Percentiles rank a stretch among this genome's conserved stretches.
Conservation (phyloP, 2,113 vertebrate genomes). For the Larimichthys polyactis region DNA sequence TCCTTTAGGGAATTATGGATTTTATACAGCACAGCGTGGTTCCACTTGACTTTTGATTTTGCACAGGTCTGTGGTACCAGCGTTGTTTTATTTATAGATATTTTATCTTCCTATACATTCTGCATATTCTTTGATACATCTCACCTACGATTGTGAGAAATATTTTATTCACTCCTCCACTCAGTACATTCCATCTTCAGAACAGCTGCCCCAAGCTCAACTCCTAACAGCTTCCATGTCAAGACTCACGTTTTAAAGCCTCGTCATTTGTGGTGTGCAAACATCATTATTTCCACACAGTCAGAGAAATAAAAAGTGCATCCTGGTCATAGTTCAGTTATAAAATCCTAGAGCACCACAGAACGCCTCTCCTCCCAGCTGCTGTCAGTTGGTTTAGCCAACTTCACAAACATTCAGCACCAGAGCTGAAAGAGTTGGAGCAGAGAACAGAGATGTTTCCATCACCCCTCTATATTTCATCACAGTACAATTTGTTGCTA, state of each 20-base stretch:
- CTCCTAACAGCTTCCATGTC: not conserved
- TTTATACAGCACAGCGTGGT: not conserved
- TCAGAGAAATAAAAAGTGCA: no score
- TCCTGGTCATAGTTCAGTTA: not conserved
- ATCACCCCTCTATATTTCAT: not conserved
- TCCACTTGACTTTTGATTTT: not conserved
- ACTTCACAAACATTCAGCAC: not conserved
- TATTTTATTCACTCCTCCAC: not conserved
- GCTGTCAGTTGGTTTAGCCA: not conserved
- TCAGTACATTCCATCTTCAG: not conserved
- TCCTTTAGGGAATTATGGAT: not conserved
- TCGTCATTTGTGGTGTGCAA: not conserved
- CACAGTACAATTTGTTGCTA: not conserved
- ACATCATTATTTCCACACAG: not conserved
- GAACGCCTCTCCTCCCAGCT: not conserved
- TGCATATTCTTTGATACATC: not conserved
- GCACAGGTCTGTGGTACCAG: not conserved
- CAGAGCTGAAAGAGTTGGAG: not conserved
- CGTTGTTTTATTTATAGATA: not conserved
- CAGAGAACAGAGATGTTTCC: no score
- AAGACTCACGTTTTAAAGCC: not conserved
- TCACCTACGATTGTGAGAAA: not conserved
- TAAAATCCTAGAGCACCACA: not conserved
- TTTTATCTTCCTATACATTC: not conserved
- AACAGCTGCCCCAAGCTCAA: no score